These are phyloP conservation scores for Sturnira hondurensis DNA, from an alignment of 2,113 vertebrate species.

Conservation along the genomic window DNA sequence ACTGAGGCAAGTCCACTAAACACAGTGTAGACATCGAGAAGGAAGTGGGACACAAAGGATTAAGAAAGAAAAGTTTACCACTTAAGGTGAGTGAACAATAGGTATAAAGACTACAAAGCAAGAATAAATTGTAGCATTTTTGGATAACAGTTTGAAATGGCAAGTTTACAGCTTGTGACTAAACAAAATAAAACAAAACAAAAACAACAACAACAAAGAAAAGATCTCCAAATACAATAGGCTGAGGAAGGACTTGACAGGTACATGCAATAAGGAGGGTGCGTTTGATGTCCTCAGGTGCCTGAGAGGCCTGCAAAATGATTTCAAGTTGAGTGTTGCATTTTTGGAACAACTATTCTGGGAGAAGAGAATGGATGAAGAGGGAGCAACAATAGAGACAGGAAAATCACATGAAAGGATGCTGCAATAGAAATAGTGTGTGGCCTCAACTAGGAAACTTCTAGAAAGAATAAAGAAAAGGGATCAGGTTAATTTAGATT, in stretches of 20 bases:
- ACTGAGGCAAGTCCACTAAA: background rate
- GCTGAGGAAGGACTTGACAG: background rate
- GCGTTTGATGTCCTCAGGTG: background rate
- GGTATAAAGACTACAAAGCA: background rate
- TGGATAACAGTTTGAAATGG: background rate
- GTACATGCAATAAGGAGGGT: background rate
- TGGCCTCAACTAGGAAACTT: background rate
- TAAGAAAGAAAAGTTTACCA: background rate
- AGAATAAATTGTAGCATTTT: background rate
- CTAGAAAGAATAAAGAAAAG: background rate
- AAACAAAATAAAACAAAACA: background rate
- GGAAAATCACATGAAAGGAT: background rate
- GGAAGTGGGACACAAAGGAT: background rate
- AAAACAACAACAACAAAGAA: background rate
- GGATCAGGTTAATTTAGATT: background rate
- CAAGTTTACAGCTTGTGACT: background rate
- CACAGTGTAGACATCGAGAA: background rate
- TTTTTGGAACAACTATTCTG: background rate
- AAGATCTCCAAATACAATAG: background rate
- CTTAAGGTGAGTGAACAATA: background rate
- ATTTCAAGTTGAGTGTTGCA: background rate
- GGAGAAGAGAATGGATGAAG: background rate
- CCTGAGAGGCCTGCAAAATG: background rate
- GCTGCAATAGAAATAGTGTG: background rate
- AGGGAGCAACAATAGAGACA: background rate